phyloP scores from a whole-genome alignment of 2,888 invertebrate genomes.

The Muscina levida region DNA sequence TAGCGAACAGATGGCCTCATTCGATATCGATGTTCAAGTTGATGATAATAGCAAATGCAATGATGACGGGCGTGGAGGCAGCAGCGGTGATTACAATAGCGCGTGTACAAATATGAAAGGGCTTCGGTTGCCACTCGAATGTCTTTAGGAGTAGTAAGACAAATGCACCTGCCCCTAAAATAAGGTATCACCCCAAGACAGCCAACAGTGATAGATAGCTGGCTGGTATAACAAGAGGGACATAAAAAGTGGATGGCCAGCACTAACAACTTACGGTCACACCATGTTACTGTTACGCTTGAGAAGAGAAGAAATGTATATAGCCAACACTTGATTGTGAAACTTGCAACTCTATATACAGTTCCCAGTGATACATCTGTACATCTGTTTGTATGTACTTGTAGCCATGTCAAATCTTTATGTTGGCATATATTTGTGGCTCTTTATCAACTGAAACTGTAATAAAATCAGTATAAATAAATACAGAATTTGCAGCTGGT shows the following conservation, averaged over 20 bases:
- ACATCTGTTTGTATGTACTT: too few relatives aligned
- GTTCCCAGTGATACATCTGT: too few relatives aligned
- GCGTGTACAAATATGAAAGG: constrained; percentile 25
- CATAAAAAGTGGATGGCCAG: not conserved
- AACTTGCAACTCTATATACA: too few relatives aligned
- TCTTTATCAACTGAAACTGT: constrained; percentile 1
- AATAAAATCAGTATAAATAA: constrained; percentile 16
- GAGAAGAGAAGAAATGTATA: too few relatives aligned
- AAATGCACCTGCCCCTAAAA: constrained; percentile 55
- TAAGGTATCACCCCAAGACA: not conserved
- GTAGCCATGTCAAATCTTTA: too few relatives aligned
- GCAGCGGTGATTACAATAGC: constrained; percentile 18
- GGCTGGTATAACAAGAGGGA: not conserved
- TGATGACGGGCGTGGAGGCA: not conserved
- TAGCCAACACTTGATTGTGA: too few relatives aligned
- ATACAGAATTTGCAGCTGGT: constrained; percentile 28
- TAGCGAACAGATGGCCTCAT: constrained; percentile 35
- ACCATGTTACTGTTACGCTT: too few relatives aligned
- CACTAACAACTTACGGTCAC: too few relatives aligned
- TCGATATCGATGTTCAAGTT: constrained; percentile 11
- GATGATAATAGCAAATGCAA: not conserved
- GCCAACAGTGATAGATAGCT: not conserved
- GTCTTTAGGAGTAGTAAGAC: not conserved
- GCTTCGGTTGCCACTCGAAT: not conserved
- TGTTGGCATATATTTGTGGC: not conserved